Evolutionary conservation across 2,888 invertebrate species (phyloP).

Genomic region (Antheraea yamamai): DNA sequence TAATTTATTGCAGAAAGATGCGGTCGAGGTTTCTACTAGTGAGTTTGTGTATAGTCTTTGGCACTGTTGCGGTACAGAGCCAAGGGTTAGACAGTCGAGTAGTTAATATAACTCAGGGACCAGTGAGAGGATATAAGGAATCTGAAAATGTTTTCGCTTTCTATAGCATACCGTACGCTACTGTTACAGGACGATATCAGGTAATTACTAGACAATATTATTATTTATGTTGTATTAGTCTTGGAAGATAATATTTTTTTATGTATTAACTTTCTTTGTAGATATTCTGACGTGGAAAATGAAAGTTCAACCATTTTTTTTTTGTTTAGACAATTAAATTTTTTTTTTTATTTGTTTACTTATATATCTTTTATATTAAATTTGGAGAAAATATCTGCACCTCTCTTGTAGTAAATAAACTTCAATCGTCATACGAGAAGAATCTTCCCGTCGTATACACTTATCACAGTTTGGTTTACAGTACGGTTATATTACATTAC

Average conservation of each 20-base stretch:
- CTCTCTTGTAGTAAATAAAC: too few relatives aligned
- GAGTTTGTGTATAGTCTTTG: not conserved
- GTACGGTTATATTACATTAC: too few relatives aligned
- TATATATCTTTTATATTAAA: too few relatives aligned
- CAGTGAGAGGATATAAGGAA: conserved; percentile 45
- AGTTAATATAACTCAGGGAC: conserved; percentile 45
- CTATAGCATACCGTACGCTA: conserved; percentile 54
- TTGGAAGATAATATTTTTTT: not conserved
- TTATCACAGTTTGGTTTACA: too few relatives aligned
- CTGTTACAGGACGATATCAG: conserved; percentile 28
- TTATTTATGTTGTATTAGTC: too few relatives aligned
- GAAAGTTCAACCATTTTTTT: not conserved
- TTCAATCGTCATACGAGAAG: too few relatives aligned
- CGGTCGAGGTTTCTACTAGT: not conserved
- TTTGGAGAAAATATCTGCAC: too few relatives aligned
- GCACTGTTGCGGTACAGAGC: not conserved
- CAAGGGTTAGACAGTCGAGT: conserved; percentile 20
- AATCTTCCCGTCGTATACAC: too few relatives aligned
- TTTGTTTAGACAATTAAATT: too few relatives aligned
- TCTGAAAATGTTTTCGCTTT: conserved; percentile 39
- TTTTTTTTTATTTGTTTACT: too few relatives aligned
- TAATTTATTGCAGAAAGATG: not conserved
- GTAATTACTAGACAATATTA: not conserved
- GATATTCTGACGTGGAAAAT: not conserved
- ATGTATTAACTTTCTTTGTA: not conserved